Percentiles rank a stretch among this genome's conserved stretches.
Evolutionary conservation across 1,140 invertebrate species (phyloP).

Genomic region (Procambarus clarkii): DNA sequence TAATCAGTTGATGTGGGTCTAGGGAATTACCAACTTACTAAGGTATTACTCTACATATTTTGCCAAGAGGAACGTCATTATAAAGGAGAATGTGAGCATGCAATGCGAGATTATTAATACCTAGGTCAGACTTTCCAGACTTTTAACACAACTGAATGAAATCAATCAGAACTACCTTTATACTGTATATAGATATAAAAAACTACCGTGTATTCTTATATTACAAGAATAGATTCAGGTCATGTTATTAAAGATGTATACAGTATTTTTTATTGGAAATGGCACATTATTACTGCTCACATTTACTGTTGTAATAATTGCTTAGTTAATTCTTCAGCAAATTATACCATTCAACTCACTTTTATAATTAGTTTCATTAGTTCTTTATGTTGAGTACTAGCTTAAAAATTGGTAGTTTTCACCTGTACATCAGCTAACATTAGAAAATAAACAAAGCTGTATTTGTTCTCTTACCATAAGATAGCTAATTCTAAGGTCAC

Average conservation of each 20-base stretch:
- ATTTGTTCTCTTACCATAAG: conserved; percentile 10
- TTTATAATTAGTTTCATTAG: neutral
- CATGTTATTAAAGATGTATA: neutral
- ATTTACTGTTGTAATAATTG: neutral
- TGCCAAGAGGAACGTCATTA: neutral
- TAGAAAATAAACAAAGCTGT: neutral
- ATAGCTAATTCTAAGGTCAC: conserved; percentile 33
- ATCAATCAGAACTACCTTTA: no score
- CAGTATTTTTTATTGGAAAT: no score
- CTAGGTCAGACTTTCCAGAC: neutral
- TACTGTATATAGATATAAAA: neutral
- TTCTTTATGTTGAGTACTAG: neutral
- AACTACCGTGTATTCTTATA: neutral
- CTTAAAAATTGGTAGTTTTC: neutral
- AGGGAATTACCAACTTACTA: neutral
- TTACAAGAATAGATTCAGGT: no score
- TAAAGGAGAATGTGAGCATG: neutral
- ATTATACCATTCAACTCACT: neutral
- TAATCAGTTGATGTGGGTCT: neutral
- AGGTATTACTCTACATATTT: neutral
- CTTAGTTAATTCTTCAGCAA: no score
- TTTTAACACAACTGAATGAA: neutral
- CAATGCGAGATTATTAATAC: neutral
- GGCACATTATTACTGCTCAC: no score
- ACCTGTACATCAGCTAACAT: neutral